These are phyloP conservation scores for Synodontis membranacea DNA, from an alignment of 2,113 vertebrate genomes.

Conservation along the genomic window DNA sequence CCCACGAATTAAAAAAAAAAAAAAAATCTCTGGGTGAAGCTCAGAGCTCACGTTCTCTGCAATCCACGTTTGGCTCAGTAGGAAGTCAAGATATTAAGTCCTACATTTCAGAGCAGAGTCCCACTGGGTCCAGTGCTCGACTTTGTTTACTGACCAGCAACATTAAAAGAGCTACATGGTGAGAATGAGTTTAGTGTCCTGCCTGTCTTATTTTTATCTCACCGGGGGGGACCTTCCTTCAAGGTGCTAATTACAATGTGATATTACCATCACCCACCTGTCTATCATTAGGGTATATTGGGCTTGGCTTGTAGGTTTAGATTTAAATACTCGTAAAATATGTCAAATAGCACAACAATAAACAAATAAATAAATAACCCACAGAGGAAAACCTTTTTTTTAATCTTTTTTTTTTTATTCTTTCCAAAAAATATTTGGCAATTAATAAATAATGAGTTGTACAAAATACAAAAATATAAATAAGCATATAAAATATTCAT, in stretches of 20 bases:
- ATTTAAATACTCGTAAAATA: neutral
- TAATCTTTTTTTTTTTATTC: constrained; percentile 14
- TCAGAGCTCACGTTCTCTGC: neutral
- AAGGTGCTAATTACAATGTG: constrained; percentile 63
- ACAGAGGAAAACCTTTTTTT: neutral
- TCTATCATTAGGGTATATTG: constrained; percentile 45
- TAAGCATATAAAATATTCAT: constrained; percentile 31
- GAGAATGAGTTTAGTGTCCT: constrained; percentile 52
- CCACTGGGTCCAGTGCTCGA: constrained; percentile 29
- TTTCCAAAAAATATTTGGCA: neutral
- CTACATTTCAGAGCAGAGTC: constrained; percentile 40
- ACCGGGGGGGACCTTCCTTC: constrained; percentile 68
- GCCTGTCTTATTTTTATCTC: constrained; percentile 58
- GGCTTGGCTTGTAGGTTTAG: neutral
- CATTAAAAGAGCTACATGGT: constrained; percentile 51
- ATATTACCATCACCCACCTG: constrained; percentile 61
- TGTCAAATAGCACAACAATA: neutral
- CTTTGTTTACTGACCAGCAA: constrained; percentile 57
- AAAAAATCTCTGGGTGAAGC: neutral
- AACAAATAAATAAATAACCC: neutral
- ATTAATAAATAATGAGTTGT: constrained; percentile 43
- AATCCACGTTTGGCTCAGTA: neutral
- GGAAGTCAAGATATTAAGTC: constrained; percentile 1
- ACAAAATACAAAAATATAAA: constrained; percentile 51
- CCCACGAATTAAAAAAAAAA: neutral